Percentiles rank a stretch among this genome's conserved stretches.
Conservation (phyloP, 30 jellyfish, hydroid and myxozoan species). For the Morbakka virulenta region DNA sequence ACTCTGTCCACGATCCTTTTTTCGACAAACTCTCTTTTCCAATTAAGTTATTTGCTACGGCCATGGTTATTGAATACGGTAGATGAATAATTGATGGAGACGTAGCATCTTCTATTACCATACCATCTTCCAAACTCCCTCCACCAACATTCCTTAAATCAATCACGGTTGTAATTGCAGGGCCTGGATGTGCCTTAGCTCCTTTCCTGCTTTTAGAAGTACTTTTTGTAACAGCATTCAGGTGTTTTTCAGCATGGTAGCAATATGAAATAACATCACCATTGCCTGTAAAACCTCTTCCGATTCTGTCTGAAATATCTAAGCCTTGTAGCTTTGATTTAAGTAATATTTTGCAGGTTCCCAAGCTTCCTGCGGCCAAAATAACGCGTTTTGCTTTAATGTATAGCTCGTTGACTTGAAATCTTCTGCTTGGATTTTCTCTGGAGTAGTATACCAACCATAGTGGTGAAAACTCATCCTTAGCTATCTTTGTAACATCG, state of each 20-base stretch:
- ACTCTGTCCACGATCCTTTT: not conserved
- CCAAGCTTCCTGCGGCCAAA: constrained; percentile 48
- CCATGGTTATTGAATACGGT: constrained; percentile 19
- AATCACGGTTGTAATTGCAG: constrained; percentile 25
- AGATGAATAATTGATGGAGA: constrained; percentile 4
- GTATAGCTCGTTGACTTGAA: not conserved
- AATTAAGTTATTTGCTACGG: not conserved
- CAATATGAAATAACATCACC: constrained; percentile 36
- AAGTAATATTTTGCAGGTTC: constrained; percentile 29
- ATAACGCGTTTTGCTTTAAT: constrained; percentile 23
- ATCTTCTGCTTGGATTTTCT: not conserved
- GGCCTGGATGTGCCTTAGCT: constrained; percentile 18
- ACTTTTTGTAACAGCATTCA: constrained; percentile 1
- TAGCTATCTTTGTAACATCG: not conserved
- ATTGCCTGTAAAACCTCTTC: constrained; percentile 38
- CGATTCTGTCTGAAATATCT: constrained; percentile 15
- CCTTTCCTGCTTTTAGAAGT: not conserved
- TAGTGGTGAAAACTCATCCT: not conserved
- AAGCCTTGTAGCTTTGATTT: constrained; percentile 40
- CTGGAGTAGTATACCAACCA: constrained; percentile 22
- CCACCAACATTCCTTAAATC: constrained; percentile 15
- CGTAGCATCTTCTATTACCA: constrained; percentile 41
- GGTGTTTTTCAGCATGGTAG: constrained; percentile 2
- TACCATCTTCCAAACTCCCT: not conserved
- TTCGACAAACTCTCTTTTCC: not conserved